Evolutionary conservation across 2,113 vertebrate species (phyloP).

Genomic region (Poeciliopsis prolifica): DNA sequence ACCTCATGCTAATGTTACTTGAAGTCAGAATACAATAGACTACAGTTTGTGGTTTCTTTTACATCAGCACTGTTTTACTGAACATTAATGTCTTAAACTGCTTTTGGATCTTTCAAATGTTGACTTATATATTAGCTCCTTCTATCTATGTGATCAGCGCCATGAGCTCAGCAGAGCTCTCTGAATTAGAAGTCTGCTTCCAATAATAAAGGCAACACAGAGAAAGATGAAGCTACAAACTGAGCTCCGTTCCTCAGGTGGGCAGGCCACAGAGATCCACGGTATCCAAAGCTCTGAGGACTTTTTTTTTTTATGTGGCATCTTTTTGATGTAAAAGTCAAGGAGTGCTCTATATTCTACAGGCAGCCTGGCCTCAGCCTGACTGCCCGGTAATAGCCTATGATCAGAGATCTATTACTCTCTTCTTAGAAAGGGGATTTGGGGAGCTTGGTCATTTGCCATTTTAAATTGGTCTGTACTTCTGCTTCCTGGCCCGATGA

Average conservation of each 20-base stretch:
- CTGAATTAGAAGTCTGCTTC: constrained; percentile 46
- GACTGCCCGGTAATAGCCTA: constrained; percentile 62
- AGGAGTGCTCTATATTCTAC: constrained; percentile 63
- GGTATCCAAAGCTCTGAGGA: constrained; percentile 40
- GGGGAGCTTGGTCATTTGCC: constrained; percentile 60
- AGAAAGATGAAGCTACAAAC: constrained; percentile 56
- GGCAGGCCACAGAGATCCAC: constrained; percentile 43
- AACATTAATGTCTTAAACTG: not conserved
- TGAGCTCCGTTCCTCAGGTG: constrained; percentile 38
- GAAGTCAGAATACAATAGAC: too few species aligned
- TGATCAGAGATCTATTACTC: constrained; percentile 72
- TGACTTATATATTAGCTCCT: not conserved
- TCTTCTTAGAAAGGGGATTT: constrained; percentile 54
- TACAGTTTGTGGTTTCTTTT: not conserved
- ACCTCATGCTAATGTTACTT: not conserved
- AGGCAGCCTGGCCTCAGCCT: constrained; percentile 41
- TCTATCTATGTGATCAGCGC: constrained; percentile 53
- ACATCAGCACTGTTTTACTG: constrained; percentile 5
- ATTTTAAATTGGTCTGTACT: constrained; percentile 64
- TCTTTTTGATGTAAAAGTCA: constrained; percentile 74
- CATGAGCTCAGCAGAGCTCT: constrained; percentile 36
- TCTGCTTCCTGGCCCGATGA: constrained; percentile 52
- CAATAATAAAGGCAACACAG: constrained; percentile 52
- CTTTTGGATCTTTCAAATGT: not conserved
- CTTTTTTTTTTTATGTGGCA: constrained; percentile 57